These are phyloP conservation scores for Oncorhynchus nerka DNA, from an alignment of 2,113 vertebrate species.

Conservation along the genomic window DNA sequence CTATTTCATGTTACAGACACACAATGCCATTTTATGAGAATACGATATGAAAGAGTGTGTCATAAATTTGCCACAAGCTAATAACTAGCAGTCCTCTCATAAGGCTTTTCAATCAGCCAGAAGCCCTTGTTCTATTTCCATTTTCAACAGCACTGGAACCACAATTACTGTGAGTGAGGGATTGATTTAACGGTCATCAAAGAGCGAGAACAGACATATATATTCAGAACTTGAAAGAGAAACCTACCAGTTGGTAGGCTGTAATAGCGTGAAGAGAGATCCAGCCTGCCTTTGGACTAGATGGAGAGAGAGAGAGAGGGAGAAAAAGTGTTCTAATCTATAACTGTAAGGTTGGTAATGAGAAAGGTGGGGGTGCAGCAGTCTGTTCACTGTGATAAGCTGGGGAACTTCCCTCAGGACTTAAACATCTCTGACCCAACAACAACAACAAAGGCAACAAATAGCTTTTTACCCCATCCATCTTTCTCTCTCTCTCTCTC, in stretches of 20 bases:
- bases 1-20: not conserved
- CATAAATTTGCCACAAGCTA: constrained; percentile 35
- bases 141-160: constrained; percentile 58
- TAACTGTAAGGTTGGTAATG: constrained; percentile 73
- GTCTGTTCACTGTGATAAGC: constrained; percentile 76
- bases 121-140: constrained; percentile 62
- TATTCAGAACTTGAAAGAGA: constrained; percentile 1
- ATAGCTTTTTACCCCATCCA: constrained; percentile 65
- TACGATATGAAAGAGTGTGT: constrained; percentile 38
- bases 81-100: constrained; percentile 44
- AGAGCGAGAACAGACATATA: constrained; percentile 45
- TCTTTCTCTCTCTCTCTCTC: constrained; percentile 1
- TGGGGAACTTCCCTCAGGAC: constrained; percentile 69
- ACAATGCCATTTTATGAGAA: constrained; percentile 31
- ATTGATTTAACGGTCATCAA: constrained; percentile 69
- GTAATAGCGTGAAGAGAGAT: not conserved
- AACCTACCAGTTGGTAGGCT: not conserved
- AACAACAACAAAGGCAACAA: constrained; percentile 72
- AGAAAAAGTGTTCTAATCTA: constrained; percentile 60
- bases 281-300: too few relatives aligned
- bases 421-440: constrained; percentile 70
- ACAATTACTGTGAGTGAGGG: constrained; percentile 67
- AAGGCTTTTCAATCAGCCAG: constrained; percentile 64
- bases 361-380: constrained; percentile 71
- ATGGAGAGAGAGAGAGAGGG: not conserved